A percentile compares a stretch with the other conserved stretches of the same genome.
Evolutionary conservation across 2,113 vertebrate genomes (phyloP).

Genomic region (Hippocampus guttulatus): DNA sequence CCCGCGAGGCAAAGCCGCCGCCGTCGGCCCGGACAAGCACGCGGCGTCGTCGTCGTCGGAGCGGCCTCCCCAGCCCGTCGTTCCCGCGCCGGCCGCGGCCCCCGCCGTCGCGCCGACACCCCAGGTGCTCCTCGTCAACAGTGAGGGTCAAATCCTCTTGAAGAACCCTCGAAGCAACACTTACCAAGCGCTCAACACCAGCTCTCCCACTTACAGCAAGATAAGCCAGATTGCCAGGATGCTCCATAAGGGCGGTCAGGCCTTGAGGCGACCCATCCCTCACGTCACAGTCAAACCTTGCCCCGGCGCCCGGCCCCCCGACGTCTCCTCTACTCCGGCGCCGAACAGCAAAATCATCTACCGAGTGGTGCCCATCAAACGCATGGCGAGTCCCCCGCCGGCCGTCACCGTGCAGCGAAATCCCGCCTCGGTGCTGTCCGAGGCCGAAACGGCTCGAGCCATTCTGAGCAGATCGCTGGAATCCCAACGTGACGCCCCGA

Average conservation of each 20-base stretch:
- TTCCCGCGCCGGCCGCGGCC: slow-evolving; percentile 14
- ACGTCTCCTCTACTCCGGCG: background rate
- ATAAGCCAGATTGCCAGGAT: slow-evolving; percentile 74
- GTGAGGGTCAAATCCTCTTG: slow-evolving; percentile 80
- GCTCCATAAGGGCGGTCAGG: slow-evolving; percentile 59
- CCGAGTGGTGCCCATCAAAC: slow-evolving; percentile 48
- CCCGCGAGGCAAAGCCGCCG: slow-evolving; percentile 39
- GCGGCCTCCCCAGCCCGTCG: slow-evolving; percentile 8
- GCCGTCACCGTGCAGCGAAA: slow-evolving; percentile 7
- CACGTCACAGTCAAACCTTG: slow-evolving; percentile 50
- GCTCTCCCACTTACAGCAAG: slow-evolving; percentile 59
- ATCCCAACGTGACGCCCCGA: slow-evolving; percentile 29
- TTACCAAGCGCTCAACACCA: slow-evolving; percentile 54
- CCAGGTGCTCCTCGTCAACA: slow-evolving; percentile 82
- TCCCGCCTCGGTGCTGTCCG: background rate
- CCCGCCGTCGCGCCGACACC: slow-evolving; percentile 32
- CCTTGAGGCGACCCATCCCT: slow-evolving; percentile 50
- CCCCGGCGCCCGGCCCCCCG: slow-evolving; percentile 3
- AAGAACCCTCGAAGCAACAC: slow-evolving; percentile 74
- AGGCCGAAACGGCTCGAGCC: slow-evolving; percentile 45
- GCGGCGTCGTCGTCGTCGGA: slow-evolving; percentile 14
- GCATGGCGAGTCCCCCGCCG: background rate
- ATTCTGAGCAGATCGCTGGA: slow-evolving; percentile 66
- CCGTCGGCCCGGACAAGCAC: slow-evolving; percentile 57
- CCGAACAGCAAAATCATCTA: slow-evolving; percentile 41